A percentile compares a stretch with the other conserved stretches of the same genome.
Conservation (phyloP, 2,797 vertebrate species). For the Ptychobarbus kaznakovi region DNA sequence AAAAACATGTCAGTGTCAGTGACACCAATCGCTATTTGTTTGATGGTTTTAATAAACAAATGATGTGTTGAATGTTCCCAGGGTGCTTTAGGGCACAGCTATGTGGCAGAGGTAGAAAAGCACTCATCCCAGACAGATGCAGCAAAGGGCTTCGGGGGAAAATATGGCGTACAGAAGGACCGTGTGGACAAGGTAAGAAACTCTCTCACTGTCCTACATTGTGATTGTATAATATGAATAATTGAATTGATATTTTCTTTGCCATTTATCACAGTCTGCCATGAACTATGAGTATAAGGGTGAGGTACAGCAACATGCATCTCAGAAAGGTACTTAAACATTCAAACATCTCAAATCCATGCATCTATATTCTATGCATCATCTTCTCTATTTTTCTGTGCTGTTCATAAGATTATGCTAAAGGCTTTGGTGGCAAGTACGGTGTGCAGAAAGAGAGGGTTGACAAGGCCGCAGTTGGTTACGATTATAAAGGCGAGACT, state of each 20-base stretch:
- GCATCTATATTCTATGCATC: neutral
- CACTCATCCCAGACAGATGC: slow-evolving; percentile 95
- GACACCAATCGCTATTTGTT: neutral
- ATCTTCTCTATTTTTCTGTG: neutral
- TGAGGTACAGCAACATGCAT: slow-evolving; percentile 87
- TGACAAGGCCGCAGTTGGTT: slow-evolving; percentile 78
- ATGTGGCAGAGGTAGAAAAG: slow-evolving; percentile 84
- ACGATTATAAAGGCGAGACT: slow-evolving; percentile 78
- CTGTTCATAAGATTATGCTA: slow-evolving; percentile 82
- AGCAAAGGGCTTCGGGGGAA: slow-evolving; percentile 91
- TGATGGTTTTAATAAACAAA: neutral
- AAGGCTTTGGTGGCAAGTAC: slow-evolving; percentile 90
- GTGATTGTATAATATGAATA: neutral
- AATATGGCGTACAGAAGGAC: slow-evolving; percentile 92
- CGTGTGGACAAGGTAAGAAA: slow-evolving; percentile 87
- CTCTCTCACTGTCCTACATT: neutral
- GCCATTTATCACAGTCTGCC: slow-evolving; percentile 81
- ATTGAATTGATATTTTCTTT: slow-evolving; percentile 5
- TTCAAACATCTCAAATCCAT: neutral
- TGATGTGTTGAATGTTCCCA: slow-evolving; percentile 61
- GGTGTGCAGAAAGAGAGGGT: slow-evolving; percentile 89
- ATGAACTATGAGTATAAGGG: slow-evolving; percentile 93
- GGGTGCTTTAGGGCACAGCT: slow-evolving; percentile 89
- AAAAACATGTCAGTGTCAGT: neutral
- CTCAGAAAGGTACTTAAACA: slow-evolving; percentile 85